Evolutionary conservation across 2,888 invertebrate genomes (phyloP).

Genomic region (Pyrrhosoma nymphula): DNA sequence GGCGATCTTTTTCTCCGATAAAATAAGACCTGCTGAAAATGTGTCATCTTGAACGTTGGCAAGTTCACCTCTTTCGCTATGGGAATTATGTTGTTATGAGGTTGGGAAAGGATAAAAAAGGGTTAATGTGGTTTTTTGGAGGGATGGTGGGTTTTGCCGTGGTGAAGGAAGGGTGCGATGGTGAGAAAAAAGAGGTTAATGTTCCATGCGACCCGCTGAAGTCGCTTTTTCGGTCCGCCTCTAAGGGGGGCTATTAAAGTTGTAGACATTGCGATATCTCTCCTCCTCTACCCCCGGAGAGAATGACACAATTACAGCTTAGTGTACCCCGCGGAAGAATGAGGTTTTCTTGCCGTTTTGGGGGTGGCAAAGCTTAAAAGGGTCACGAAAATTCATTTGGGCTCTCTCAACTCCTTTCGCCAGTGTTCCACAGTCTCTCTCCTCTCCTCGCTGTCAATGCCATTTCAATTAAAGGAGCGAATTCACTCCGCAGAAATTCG

Average conservation of each 20-base stretch:
- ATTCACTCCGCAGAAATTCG: not conserved
- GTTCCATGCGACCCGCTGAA: constrained; percentile 8
- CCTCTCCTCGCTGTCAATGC: not conserved
- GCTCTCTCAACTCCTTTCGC: not conserved
- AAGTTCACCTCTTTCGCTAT: not conserved
- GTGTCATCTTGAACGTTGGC: not conserved
- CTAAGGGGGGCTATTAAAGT: not conserved
- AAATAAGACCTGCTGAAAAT: not conserved
- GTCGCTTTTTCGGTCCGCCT: constrained; percentile 8
- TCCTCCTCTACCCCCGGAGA: not conserved
- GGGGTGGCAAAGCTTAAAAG: not conserved
- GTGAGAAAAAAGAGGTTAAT: not conserved
- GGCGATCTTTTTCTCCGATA: not conserved
- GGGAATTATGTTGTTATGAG: not conserved
- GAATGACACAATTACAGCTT: constrained; percentile 21
- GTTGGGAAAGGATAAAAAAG: not conserved
- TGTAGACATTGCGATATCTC: not conserved
- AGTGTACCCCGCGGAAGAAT: not conserved
- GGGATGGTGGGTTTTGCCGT: not conserved
- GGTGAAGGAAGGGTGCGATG: not conserved
- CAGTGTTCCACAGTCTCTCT: not conserved
- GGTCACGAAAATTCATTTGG: not conserved
- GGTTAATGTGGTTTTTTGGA: not conserved
- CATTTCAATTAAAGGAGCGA: not conserved
- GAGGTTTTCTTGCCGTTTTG: not conserved